Conservation (phyloP, 2,113 vertebrate species). For the Prietella phreatophila region DNA sequence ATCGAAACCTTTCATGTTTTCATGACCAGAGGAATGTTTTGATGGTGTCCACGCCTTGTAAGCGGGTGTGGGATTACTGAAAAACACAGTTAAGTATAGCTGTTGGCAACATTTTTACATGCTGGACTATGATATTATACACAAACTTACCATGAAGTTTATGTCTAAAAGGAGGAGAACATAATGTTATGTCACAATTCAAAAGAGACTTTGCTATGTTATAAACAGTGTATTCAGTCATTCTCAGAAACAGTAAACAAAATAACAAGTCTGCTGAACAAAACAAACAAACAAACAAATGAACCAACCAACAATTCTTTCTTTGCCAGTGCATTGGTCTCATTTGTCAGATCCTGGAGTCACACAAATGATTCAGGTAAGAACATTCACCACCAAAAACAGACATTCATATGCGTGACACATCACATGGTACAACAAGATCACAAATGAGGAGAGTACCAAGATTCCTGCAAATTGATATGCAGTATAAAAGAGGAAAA, state of each 20-base stretch:
- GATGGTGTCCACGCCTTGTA: slow-evolving; percentile 39
- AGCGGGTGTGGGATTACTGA: slow-evolving; percentile 41
- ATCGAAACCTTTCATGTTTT: slow-evolving; percentile 27
- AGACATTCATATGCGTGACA: neutral
- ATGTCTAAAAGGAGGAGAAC: neutral
- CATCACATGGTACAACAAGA: neutral
- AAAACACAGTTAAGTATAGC: slow-evolving; percentile 38
- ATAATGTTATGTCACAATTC: neutral
- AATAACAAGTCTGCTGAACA: neutral
- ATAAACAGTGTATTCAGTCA: neutral
- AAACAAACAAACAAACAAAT: neutral
- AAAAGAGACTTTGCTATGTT: neutral
- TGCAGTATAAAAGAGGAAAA: neutral
- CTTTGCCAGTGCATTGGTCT: slow-evolving; percentile 7
- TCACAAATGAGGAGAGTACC: neutral
- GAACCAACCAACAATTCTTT: neutral
- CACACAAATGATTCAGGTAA: neutral
- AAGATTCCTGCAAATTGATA: neutral
- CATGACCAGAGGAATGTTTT: slow-evolving; percentile 44
- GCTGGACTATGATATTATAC: neutral
- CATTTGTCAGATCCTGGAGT: neutral
- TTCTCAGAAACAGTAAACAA: neutral
- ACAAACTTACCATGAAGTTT: slow-evolving; percentile 13
- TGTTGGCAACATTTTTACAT: neutral
- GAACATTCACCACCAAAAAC: neutral